Base-by-base conservation (phyloP, 2,888 invertebrate species). In the Parasteatoda lunata region DNA sequence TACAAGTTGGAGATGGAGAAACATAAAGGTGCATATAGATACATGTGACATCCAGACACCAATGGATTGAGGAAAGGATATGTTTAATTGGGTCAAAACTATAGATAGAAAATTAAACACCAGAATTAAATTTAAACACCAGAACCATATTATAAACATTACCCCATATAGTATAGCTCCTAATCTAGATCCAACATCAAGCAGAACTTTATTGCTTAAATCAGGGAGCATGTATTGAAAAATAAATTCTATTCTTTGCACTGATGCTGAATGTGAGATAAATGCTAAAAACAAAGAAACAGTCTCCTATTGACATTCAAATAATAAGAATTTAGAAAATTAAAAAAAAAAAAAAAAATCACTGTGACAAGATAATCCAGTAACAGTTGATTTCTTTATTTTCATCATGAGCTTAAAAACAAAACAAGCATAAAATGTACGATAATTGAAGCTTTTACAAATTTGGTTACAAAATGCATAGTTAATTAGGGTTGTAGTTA, bases 151-250 rank as follows among this genome's bases (percentile, higher is more conserved):
- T 30, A 54, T 68, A 30, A 89, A 81, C 88, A 90, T 90, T 93
- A 95, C 95, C 89, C 94, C 94, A 92, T 94, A 95, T 8, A 95
- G 92, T 77, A 95, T 93, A 84, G 94, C 94, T 73, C 95, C 95
- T 76, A 95, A 92, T 90, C 95, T 93, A 15, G 95, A 95, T 6
- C 95, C 95, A 80, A 95, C 92, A 92, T 95, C 95, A 52, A 95
- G 91, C 75, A 95, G 91, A 78, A 92, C 93, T 91, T 94, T 94
- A 47, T 93, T 93, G 86, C 94, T 92, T 89, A 95, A 92, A 84
- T 93, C 93, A 65, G 95, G 94, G 68, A 95, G 92, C 66, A 95
- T 91, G 30, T 93, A 93, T 89, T 94, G 93, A 90, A 95, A 95
- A 77, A 95, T 93, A 90, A 93, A 94, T 89, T 93, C 93, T 30